Conservation (phyloP, 2,113 vertebrate species). For the Pholis gunnellus region DNA sequence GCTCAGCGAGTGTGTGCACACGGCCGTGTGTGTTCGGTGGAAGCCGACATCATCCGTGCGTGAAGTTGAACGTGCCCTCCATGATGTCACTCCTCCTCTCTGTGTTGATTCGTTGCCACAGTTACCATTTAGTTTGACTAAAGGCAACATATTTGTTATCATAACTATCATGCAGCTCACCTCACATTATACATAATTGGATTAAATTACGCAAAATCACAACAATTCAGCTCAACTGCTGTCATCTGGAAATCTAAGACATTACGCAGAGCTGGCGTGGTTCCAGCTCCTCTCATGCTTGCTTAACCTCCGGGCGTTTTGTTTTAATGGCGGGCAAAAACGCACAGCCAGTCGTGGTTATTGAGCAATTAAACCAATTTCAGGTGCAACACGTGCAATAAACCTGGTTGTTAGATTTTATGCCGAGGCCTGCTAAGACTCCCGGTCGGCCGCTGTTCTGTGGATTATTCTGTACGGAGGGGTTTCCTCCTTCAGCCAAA, state of each 20-base stretch:
- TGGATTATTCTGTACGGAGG: not conserved
- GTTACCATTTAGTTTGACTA: slow-evolving; percentile 18
- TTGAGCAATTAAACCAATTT: slow-evolving; percentile 60
- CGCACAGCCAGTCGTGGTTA: slow-evolving; percentile 28
- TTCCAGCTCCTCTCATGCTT: slow-evolving; percentile 28
- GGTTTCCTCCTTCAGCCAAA: not conserved
- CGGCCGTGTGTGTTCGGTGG: not conserved
- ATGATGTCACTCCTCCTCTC: slow-evolving; percentile 10
- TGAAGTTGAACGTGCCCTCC: not conserved
- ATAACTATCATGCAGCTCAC: slow-evolving; percentile 12
- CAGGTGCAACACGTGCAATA: slow-evolving; percentile 51
- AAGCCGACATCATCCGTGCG: not conserved
- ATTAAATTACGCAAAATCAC: slow-evolving; percentile 52
- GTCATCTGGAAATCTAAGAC: slow-evolving; percentile 32
- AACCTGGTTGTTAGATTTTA: slow-evolving; percentile 48
- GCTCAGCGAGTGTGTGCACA: not conserved
- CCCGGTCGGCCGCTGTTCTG: not conserved
- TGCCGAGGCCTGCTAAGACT: slow-evolving; percentile 2
- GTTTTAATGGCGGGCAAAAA: slow-evolving; percentile 51
- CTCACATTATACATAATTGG: slow-evolving; percentile 62
- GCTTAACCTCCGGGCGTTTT: slow-evolving; percentile 47
- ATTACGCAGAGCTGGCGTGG: not conserved
- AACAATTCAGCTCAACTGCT: slow-evolving; percentile 30
- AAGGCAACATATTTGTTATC: slow-evolving; percentile 19
- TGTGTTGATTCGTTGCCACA: slow-evolving; percentile 48